Percentiles rank a stretch among this genome's conserved stretches.
phyloP scores from a whole-genome alignment of 2,113 vertebrate species.

The Indicator indicator region DNA sequence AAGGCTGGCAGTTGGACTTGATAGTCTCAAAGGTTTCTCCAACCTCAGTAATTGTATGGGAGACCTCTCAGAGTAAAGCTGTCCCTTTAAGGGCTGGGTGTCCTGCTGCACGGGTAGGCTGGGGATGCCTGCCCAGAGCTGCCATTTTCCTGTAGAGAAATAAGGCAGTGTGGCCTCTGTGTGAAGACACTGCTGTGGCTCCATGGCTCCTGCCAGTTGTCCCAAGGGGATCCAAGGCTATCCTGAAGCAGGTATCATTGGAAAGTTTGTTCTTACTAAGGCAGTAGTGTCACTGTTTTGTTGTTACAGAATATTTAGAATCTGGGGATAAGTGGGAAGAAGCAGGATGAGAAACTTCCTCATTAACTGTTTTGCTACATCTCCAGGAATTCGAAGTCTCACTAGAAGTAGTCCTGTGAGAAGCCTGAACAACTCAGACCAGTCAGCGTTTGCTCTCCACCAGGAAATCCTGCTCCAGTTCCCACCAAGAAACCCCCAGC shows the following conservation, averaged over 20 bases:
- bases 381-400: not conserved
- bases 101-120: too few species aligned
- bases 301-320: not conserved
- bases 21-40: too few species aligned
- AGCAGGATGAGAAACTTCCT: not conserved
- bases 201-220: too few species aligned
- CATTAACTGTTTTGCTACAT: not conserved
- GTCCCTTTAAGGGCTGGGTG: too few species aligned
- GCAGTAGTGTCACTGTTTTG: rapidly evolving
- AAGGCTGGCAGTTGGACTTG: too few species aligned
- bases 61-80: too few species aligned
- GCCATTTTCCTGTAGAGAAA: rapidly evolving
- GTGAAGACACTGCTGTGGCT: rapidly evolving
- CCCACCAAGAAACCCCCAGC: not conserved
- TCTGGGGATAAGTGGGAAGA: not conserved
- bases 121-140: rapidly evolving
- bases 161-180: rapidly evolving
- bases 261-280: rapidly evolving
- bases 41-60: too few species aligned
- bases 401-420: not conserved
- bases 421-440: not conserved
- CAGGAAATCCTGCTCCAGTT: not conserved
- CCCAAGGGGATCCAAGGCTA: too few species aligned
- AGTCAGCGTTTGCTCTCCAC: rapidly evolving
- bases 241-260: not conserved